Conservation (phyloP, 2,113 vertebrate genomes). For the Clarias batrachus region DNA sequence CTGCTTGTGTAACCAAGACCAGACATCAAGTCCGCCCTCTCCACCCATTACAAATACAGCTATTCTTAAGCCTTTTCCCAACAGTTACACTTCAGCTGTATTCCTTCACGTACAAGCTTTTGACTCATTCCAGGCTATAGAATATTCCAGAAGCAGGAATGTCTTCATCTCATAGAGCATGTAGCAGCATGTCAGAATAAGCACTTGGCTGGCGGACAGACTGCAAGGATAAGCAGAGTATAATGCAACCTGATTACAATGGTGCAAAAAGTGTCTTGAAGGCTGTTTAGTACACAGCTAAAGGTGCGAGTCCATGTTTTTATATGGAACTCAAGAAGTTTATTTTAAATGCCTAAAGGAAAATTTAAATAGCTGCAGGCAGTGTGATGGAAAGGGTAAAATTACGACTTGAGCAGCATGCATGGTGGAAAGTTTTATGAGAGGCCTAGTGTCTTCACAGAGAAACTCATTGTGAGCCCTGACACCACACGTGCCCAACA, state of each 20-base stretch:
- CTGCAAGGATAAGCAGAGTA: too few relatives aligned
- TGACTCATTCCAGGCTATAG: not conserved
- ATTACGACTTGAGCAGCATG: not conserved
- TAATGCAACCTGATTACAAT: not conserved
- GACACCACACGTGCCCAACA: not conserved
- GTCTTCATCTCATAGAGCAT: conserved; percentile 2
- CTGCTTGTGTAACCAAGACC: conserved; percentile 22
- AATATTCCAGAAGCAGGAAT: not conserved
- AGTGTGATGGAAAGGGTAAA: not conserved
- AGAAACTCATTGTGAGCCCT: not conserved
- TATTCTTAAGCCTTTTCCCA: not conserved
- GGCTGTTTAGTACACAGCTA: not conserved
- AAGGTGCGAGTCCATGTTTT: not conserved
- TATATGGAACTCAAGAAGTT: not conserved
- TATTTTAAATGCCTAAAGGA: not conserved
- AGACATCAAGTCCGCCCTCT: not conserved
- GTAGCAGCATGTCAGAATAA: conserved; percentile 20
- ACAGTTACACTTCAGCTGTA: not conserved
- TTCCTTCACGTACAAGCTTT: not conserved
- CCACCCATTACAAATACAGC: conserved; percentile 27
- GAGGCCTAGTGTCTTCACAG: not conserved
- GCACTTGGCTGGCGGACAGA: not conserved
- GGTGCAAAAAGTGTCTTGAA: not conserved
- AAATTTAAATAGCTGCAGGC: not conserved
- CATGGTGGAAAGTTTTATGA: conserved; percentile 6